Conservation (phyloP, 2,113 vertebrate genomes). For the Chloropsis cyanopogon region DNA sequence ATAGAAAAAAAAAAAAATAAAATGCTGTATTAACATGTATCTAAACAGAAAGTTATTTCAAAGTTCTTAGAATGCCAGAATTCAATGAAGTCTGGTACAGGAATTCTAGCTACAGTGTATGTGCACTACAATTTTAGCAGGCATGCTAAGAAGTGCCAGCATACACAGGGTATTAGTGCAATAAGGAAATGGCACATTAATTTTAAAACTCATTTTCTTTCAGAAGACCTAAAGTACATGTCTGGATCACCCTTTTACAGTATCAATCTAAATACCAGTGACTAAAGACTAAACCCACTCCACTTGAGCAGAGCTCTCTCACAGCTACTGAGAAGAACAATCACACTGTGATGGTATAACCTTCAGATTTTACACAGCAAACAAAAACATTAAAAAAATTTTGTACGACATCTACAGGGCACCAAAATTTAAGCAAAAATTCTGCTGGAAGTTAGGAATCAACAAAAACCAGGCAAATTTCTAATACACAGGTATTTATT, state of each 20-base stretch:
- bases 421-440: not conserved
- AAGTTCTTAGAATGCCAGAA: not conserved
- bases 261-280: fast-evolving
- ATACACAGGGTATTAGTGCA: not conserved
- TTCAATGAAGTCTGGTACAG: not conserved
- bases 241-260: not conserved
- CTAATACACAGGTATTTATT: not conserved
- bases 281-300: not conserved
- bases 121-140: not conserved
- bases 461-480: not conserved
- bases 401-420: not conserved
- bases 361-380: not conserved
- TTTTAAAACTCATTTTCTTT: not conserved
- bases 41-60: not conserved
- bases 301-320: not conserved
- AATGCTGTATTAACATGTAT: not conserved
- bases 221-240: not conserved
- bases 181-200: not conserved
- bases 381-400: not conserved
- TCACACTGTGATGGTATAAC: not conserved
- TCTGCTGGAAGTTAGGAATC: not conserved
- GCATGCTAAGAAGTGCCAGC: not conserved
- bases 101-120: not conserved
- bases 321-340: not conserved
- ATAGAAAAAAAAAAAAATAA: not conserved